These are phyloP conservation scores for Peromyscus aztecus DNA, from an alignment of 2,797 vertebrate genomes.

Conservation along the genomic window DNA sequence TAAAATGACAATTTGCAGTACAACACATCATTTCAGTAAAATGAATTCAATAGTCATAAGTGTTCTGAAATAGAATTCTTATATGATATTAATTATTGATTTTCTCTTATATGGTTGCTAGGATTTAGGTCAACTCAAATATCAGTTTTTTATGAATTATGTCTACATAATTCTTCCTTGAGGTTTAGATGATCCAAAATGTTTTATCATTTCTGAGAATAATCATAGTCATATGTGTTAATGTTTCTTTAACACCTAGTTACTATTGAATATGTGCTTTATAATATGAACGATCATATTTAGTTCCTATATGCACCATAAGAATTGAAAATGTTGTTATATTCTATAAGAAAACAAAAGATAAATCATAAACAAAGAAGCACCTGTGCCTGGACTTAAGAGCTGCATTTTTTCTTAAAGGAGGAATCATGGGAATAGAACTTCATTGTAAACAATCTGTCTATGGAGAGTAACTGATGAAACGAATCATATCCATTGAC, in stretches of 20 bases:
- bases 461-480: neutral
- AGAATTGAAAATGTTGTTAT: neutral
- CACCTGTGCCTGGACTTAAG: neutral
- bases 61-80: constrained; percentile 11
- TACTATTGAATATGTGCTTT: neutral
- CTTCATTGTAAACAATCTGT: neutral
- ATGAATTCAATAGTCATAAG: neutral
- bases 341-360: neutral
- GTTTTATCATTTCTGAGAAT: constrained; percentile 5
- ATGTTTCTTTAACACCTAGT: neutral
- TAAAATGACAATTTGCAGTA: constrained; percentile 14
- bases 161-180: neutral
- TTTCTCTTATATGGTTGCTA: neutral
- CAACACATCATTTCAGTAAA: constrained; percentile 20
- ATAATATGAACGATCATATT: neutral
- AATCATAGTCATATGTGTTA: neutral
- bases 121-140: neutral
- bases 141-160: constrained; percentile 20
- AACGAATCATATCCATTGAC: neutral
- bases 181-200: neutral
- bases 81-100: neutral
- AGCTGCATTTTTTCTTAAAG: neutral
- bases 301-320: neutral
- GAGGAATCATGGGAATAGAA: neutral
- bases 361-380: neutral